Base-by-base conservation (phyloP, 64 coral and sea anemone genomes). In the Porites lutea region DNA sequence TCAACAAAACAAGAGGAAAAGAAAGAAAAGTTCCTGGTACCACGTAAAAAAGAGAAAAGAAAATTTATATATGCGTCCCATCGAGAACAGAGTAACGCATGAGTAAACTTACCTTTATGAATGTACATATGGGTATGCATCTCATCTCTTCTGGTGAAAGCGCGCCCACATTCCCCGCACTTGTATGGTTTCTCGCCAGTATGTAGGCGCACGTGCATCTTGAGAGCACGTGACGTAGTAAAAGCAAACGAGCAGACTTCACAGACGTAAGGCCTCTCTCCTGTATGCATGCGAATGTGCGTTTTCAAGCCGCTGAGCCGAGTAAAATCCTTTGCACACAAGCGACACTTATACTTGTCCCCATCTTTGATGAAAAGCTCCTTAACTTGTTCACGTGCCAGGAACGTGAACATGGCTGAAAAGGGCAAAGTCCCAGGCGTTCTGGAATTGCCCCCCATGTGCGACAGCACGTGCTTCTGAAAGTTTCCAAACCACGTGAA, bases 401-500 rank as follows among this genome's bases (percentile, higher is more conserved):
- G 77, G 54, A 94, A 78, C 18, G 88, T 91, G 86, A 99, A 96
- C 88, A 99, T 92, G 48, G 87, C 70, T 10, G 80, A 93, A 43
- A 90, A 91, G 43, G 95, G 86, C 23, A 86, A 60, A 21, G 94
- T 71, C 10, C 91, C 75, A 2, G 91, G n/a, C 12, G 20, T 79
- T 48, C 66, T 76, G 9, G 90, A 74, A 52, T 27, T 90, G 19
- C 72, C 48, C 3, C 93, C 92, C 71, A 90, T 89, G 67, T 98
- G 96, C 44, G 96, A 95, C 9, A 95, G 90, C 44, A 95, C 81
- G 52, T 98, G 96, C 59, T 98, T 98, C 57, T 98, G 96, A 51
- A 95, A 96, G 65, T 98, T 98, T 4, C 96, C 96, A 72, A 98
- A 95, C 96, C 93, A 98, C 1, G 96, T 98, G 53, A 98, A 98